Percentiles rank a stretch among this genome's conserved stretches.
Evolutionary conservation across 2,797 vertebrate genomes (phyloP).

Genomic region (Sebastes aleutianus): DNA sequence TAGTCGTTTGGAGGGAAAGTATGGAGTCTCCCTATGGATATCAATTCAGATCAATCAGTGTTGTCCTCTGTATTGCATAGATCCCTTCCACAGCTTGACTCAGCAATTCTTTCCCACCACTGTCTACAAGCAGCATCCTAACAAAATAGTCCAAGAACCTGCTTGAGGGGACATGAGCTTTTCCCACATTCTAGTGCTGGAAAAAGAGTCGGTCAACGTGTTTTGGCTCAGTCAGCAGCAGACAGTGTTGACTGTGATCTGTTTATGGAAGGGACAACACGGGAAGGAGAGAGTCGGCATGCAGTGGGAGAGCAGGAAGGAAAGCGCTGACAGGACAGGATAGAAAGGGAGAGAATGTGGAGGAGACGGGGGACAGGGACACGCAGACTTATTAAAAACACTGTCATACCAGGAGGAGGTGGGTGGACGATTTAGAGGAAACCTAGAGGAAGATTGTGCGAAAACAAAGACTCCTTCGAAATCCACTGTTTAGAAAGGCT

Average conservation of each 20-base stretch:
- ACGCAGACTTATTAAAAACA: conserved; percentile 37
- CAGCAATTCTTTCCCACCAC: not conserved
- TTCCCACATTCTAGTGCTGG: conserved; percentile 30
- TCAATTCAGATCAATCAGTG: no score
- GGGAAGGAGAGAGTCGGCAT: conserved; percentile 63
- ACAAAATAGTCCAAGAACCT: not conserved
- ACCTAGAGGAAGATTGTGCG: not conserved
- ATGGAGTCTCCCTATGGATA: no score
- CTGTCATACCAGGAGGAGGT: conserved; percentile 6
- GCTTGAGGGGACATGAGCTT: not conserved
- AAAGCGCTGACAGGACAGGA: conserved; percentile 76
- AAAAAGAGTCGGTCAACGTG: not conserved
- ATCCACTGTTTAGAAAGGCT: not conserved
- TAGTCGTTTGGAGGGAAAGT: no score
- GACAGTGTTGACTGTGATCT: conserved; percentile 53
- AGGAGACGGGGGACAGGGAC: conserved; percentile 47
- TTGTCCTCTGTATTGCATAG: no score
- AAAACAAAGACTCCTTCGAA: not conserved
- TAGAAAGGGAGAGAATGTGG: conserved; percentile 47
- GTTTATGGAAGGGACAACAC: conserved; percentile 64
- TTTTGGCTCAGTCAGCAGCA: conserved; percentile 42
- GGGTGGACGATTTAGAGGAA: conserved; percentile 1
- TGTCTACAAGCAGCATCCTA: not conserved
- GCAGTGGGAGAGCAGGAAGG: conserved; percentile 74
- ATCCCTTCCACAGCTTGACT: conserved; percentile 15